Evolutionary conservation across 1,140 invertebrate species (phyloP).

Genomic region (Tetragonula clypearis): DNA sequence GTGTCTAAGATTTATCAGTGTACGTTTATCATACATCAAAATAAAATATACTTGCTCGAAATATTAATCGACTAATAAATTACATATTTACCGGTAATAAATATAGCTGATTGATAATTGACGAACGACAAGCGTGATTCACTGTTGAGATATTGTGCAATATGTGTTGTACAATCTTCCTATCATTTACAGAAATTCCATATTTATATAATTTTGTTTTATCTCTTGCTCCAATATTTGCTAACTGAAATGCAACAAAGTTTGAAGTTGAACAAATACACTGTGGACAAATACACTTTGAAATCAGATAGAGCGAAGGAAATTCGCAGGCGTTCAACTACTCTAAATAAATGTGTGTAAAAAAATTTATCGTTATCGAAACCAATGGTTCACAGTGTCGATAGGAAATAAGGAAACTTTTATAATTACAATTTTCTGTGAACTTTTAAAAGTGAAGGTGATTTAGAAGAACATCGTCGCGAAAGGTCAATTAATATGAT

Average conservation of each 20-base stretch:
- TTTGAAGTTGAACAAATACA: background rate
- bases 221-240: background rate
- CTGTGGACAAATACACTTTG: background rate
- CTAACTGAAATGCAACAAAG: background rate
- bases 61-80: too few relatives aligned
- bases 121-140: too few relatives aligned
- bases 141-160: background rate
- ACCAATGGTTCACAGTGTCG: background rate
- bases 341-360: background rate
- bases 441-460: background rate
- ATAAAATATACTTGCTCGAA: too few relatives aligned
- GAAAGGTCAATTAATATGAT: background rate
- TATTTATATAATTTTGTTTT: background rate
- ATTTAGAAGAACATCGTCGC: background rate
- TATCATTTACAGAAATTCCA: background rate
- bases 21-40: background rate
- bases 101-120: too few relatives aligned
- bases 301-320: background rate
- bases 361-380: background rate
- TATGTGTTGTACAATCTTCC: background rate
- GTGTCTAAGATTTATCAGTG: background rate
- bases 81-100: too few relatives aligned
- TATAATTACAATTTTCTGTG: background rate
- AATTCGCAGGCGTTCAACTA: background rate
- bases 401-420: background rate